phyloP scores from a whole-genome alignment of 1,140 invertebrate genomes.

The Laupala kohalensis region DNA sequence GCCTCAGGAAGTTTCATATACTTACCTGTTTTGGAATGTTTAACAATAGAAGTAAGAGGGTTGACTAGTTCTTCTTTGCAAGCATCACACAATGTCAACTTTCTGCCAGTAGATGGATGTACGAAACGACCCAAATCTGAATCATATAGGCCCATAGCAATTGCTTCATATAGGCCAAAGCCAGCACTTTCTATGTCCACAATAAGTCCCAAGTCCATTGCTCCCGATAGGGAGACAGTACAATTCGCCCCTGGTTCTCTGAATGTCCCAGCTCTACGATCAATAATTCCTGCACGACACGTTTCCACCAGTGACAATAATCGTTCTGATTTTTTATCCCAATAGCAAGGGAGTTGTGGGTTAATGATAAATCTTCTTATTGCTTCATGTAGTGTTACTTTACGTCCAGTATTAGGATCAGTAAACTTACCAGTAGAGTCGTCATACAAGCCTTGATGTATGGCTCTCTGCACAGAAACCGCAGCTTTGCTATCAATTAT shows the following conservation, averaged over 20 bases:
- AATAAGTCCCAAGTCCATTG: slow-evolving; percentile 61
- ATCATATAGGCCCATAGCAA: slow-evolving; percentile 72
- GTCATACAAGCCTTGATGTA: slow-evolving; percentile 76
- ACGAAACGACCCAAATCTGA: slow-evolving; percentile 54
- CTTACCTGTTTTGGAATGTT: slow-evolving; percentile 51
- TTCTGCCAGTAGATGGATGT: slow-evolving; percentile 66
- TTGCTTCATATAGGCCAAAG: slow-evolving; percentile 67
- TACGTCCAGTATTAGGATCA: slow-evolving; percentile 58
- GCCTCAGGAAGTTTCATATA: slow-evolving; percentile 65
- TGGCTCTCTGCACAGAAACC: slow-evolving; percentile 70
- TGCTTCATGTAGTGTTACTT: slow-evolving; percentile 71
- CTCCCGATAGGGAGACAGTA: slow-evolving; percentile 51
- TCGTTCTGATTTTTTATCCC: slow-evolving; percentile 52
- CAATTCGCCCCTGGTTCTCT: slow-evolving; percentile 52
- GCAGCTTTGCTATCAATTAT: slow-evolving; percentile 66
- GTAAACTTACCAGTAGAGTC: slow-evolving; percentile 65
- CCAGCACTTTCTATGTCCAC: slow-evolving; percentile 71
- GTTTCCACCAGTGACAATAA: slow-evolving; percentile 61
- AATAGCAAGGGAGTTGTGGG: slow-evolving; percentile 65
- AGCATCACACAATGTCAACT: slow-evolving; percentile 64
- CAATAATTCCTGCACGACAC: slow-evolving; percentile 68
- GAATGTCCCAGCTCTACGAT: slow-evolving; percentile 64
- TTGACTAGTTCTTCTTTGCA: slow-evolving; percentile 69
- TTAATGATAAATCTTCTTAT: slow-evolving; percentile 66
- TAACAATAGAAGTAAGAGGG: slow-evolving; percentile 62